These are phyloP conservation scores for Palythoa grandis DNA, from an alignment of 92 coral and sea anemone species.

Conservation along the genomic window DNA sequence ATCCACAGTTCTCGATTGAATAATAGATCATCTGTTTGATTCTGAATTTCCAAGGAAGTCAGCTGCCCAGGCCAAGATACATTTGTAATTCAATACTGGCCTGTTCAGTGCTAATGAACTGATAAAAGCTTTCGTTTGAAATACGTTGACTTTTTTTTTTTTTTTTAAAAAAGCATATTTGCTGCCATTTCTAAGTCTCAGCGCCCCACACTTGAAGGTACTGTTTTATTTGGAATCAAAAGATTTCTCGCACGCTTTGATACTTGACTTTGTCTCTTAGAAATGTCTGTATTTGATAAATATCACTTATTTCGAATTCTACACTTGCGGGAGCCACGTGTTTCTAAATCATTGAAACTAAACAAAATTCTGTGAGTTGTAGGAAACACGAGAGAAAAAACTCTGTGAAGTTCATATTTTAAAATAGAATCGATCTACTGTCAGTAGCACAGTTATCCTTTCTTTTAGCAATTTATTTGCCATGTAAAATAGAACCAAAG, in stretches of 20 bases:
- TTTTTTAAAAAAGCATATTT: background rate
- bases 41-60: background rate
- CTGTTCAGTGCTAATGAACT: background rate
- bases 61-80: background rate
- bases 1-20: background rate
- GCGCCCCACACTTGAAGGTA: background rate
- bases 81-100: constrained; percentile 3
- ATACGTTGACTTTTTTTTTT: background rate
- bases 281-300: background rate
- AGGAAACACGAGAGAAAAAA: background rate
- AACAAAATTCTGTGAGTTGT: background rate
- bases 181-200: background rate
- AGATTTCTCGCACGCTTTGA: background rate
- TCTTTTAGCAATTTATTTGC: too few relatives aligned
- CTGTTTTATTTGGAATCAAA: background rate
- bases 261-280: background rate
- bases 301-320: background rate
- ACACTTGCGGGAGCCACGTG: background rate
- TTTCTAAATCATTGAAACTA: background rate
- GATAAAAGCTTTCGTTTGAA: constrained; percentile 5
- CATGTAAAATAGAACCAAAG: too few relatives aligned
- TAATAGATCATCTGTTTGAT: background rate
- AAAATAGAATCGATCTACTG: too few relatives aligned
- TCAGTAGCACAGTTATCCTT: too few relatives aligned
- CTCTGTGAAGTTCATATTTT: too few relatives aligned